Evolutionary conservation across 2,113 vertebrate genomes (phyloP), one percentile per base, ranked within the genome.

Genomic region (Tetraodon nigroviridis): DNA sequence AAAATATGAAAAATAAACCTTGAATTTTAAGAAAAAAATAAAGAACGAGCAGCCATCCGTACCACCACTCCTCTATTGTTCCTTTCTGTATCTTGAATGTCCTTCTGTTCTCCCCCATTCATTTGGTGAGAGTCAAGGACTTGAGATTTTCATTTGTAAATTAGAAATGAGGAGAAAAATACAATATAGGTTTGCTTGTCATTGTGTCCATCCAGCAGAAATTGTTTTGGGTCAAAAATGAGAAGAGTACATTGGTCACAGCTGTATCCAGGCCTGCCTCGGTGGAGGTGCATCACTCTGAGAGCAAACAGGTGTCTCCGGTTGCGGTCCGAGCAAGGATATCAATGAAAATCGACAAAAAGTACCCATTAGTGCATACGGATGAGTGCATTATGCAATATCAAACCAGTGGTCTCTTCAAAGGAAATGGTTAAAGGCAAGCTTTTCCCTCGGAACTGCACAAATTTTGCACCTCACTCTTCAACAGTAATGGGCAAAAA

Each of bases 291-390:
- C 84, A 63, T 86, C 87, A 85, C 88, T 91, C 90, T 81, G 71
- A 84, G 87, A 92, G 88, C 86, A 78, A 82, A 88, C 78, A 76
- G 81, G 88, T 84, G 90, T 73, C 89, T 90, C 85, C 90, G 88
- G 90, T 90, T 90, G 92, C 79, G 61, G 84, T 89, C 90, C 87
- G 86, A 87, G 85, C 89, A 79, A 91, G 87, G 90, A 89, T 91
- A 86, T 90, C 89, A 90, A 91, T 68, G 84, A 61, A 87, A 92
- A 73, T 87, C 81, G 87, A 92, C 89, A 90, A 90, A 90, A 88
- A 92, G 90, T 92, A 93, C 92, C 92, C 90, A 90, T 92, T 89
- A 92, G 91, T 93, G 91, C 92, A 92, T 92, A 92, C 55, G 90
- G 91, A 92, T 88, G 91, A 94, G 92, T 83, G 91, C 86, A 83